These are phyloP conservation scores for Platysternon megacephalum DNA, from an alignment of 2,113 vertebrate species.

Conservation along the genomic window DNA sequence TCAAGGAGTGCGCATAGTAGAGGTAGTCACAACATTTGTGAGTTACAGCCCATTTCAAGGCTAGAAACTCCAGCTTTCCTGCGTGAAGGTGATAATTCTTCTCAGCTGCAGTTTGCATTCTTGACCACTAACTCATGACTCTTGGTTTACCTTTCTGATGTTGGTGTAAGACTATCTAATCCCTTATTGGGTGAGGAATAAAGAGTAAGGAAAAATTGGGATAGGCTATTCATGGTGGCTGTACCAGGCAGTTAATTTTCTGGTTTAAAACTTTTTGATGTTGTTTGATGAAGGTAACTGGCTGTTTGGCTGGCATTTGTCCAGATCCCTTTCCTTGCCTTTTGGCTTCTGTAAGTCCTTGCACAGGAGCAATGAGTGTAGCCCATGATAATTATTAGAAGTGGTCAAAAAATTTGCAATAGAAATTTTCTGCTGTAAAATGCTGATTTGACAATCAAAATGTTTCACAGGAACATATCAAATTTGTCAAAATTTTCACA, in stretches of 20 bases:
- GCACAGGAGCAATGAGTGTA: neutral
- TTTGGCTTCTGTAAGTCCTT: neutral
- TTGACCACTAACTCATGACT: neutral
- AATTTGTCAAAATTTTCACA: neutral
- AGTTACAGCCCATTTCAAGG: neutral
- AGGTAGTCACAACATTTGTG: neutral
- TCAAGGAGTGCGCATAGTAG: neutral
- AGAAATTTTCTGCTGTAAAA: neutral
- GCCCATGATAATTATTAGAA: neutral
- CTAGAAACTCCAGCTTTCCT: neutral
- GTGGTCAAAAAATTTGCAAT: rapidly evolving
- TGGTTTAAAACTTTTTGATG: too few species aligned
- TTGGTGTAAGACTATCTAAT: neutral
- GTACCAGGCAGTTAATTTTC: too few species aligned
- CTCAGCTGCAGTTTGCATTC: neutral
- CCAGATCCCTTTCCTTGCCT: too few species aligned
- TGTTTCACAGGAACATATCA: neutral
- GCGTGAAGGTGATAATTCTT: neutral
- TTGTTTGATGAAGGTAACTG: neutral
- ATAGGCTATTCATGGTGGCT: too few species aligned
- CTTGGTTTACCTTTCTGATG: neutral
- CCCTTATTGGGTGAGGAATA: neutral
- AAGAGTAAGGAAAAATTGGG: too few species aligned
- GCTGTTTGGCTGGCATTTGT: neutral
- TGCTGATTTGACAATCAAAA: neutral